Base-by-base conservation (phyloP, 2,797 vertebrate genomes). In the Lithobates sylvaticus region DNA sequence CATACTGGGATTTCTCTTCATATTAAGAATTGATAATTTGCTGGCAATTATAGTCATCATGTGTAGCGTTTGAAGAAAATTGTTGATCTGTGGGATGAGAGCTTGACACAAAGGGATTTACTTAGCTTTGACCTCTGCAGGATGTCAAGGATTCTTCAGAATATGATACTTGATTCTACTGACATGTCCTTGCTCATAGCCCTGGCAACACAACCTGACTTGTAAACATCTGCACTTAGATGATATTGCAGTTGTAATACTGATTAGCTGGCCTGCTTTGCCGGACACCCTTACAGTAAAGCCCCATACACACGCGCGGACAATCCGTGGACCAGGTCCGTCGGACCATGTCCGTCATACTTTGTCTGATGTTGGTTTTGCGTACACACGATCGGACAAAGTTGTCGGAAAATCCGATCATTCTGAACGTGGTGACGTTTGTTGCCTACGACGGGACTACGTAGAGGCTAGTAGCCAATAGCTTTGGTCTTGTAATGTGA, bases 11-110 rank as follows among this genome's bases (percentile, higher is more conserved):
- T 82, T 82, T 73, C 80, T 82, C 54, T 54, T 74, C 80, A 64
- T 82, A 82, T 82, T 82, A 82, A 82, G 80, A 82, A 73, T 82
- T 82, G 80, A 82, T 82, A 82, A 82, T 74, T 50, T 74, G 80
- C 23, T 74, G 80, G 81, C 81, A 83, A 75, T 83, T 83, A 83
- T 72, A 83, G 72, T 34, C 72, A 68, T 76, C 81, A 68, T 39
- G 65, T 75, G 73, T 32, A 76, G 42, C 71, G 29, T 83, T 83
- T 83, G 58, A 83, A 75, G 73, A 50, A 75, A 83, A 83, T 68
- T 75, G 81, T 81, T 47, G 81, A 75, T 83, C 81, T 76, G 72
- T 32, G 61, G 72, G 72, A 83, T 75, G 64, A 84, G 47, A 47
- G 67, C 44, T 67, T 64, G 39, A n/a, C 72, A 76, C 72, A 84